phyloP scores from a whole-genome alignment of 2,888 invertebrate species.

The Ennomos erosarius region DNA sequence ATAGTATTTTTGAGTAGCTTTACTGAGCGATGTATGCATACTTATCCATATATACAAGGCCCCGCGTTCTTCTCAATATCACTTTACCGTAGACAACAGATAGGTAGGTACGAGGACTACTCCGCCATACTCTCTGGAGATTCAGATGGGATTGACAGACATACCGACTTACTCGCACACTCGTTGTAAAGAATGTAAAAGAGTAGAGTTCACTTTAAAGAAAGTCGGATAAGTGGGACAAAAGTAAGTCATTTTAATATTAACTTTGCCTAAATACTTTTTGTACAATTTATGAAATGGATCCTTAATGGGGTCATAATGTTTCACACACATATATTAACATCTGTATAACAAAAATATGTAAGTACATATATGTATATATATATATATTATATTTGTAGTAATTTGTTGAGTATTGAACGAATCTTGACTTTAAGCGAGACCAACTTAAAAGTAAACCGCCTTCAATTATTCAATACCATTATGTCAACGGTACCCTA shows the following conservation, averaged over 20 bases:
- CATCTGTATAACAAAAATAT: too few relatives aligned
- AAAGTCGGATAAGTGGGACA: conserved; percentile 13
- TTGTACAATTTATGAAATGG: too few relatives aligned
- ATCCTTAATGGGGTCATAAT: too few relatives aligned
- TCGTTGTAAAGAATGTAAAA: conserved; percentile 28
- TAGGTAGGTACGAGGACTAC: conserved; percentile 21
- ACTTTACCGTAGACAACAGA: conserved; percentile 19
- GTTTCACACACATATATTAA: too few relatives aligned
- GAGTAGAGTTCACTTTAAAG: conserved; percentile 21
- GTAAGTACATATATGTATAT: too few relatives aligned
- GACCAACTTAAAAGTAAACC: too few relatives aligned
- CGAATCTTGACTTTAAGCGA: too few relatives aligned
- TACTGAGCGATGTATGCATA: conserved; percentile 7
- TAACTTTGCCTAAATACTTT: too few relatives aligned
- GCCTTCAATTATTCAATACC: too few relatives aligned
- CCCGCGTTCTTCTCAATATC: conserved; percentile 22
- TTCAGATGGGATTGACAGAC: conserved; percentile 29
- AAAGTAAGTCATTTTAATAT: conserved; percentile 19
- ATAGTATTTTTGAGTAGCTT: background rate
- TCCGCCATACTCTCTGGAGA: conserved; percentile 17
- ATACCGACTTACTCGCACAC: conserved; percentile 20
- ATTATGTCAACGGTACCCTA: too few relatives aligned
- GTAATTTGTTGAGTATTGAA: too few relatives aligned
- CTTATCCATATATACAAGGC: conserved; percentile 10
- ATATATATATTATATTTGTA: too few relatives aligned